phyloP scores from a whole-genome alignment of 2,113 vertebrate genomes.

The Phylloscopus trochiloides region DNA sequence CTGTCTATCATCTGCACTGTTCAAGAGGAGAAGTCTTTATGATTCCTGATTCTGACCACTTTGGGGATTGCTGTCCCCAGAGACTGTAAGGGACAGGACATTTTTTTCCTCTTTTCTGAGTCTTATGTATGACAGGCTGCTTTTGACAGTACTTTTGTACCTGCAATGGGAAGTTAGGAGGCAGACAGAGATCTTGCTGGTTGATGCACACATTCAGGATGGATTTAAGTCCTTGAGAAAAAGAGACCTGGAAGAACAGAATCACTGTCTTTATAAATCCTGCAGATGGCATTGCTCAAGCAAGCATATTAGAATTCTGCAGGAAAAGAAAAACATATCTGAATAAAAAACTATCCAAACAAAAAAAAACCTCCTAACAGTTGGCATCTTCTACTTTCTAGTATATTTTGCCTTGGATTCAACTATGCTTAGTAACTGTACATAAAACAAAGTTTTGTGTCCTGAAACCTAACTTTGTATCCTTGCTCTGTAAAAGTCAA shows the following conservation, averaged over 20 bases:
- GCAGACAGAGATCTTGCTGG: not conserved
- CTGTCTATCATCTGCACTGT: not conserved
- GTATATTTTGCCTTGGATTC: slow-evolving; percentile 9
- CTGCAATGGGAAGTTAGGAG: not conserved
- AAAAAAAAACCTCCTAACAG: not conserved
- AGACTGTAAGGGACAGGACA: not conserved
- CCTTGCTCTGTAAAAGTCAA: not conserved
- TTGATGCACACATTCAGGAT: not conserved
- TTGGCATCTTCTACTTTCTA: not conserved
- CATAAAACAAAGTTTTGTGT: not conserved
- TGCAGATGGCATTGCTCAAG: slow-evolving; percentile 23
- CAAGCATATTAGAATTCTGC: not conserved
- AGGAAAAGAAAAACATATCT: not conserved
- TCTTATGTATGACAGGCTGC: not conserved
- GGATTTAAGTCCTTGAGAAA: not conserved
- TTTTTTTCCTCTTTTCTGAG: not conserved
- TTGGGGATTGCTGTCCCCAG: not conserved
- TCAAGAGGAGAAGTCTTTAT: not conserved
- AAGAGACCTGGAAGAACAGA: not conserved
- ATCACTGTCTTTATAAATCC: not conserved
- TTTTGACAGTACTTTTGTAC: not conserved
- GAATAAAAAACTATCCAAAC: not conserved
- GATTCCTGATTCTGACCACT: not conserved
- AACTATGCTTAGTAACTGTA: not conserved
- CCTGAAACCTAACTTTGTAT: not conserved